Evolutionary conservation across 2,888 invertebrate genomes (phyloP), one percentile per base, ranked within the genome.

Genomic region (Heliconius ethilla): DNA sequence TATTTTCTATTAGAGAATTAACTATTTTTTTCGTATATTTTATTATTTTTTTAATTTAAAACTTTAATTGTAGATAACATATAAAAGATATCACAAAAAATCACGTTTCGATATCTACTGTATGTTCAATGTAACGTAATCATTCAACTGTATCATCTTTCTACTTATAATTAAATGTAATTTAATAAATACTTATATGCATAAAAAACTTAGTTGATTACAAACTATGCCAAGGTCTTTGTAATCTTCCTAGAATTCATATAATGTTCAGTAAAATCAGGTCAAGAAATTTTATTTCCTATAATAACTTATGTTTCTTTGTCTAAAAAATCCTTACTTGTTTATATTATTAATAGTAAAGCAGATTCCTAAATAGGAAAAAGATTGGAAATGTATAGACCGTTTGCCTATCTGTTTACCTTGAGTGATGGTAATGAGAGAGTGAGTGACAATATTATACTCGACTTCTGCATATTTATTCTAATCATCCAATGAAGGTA

Each of bases 151-250:
- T 65, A 29, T 65, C 29, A 65, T 18, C 37, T 67, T 67, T 37
- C n/a, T 67, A 67, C n/a, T 67, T n/a, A 67, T 67, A 67, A 37
- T 37, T 11, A 11, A 37, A 55, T 55, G 10, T 11, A 55, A 72
- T 22, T 51, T 72, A 59, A 59, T 25, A 72, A 37, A 72, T 37
- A 72, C 51, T 29, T 59, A 72, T 6, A 33, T 59, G 29, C 4
- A 2, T n/a, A 33, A n/a, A 55, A 33, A 55, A 59, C 6, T 25
- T 33, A 13, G 33, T 74, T 62, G 55, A 77, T 62, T 69, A 67
- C 45, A 74, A 79, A 74, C 63, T 74, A 45, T 78, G 79, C 37
- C 78, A 78, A 51, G 79, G 79, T 51, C 72, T 22, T 29, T 27
- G 3, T n/a, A 25, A 22, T 76, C 63, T 65, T 74, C 74, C 27